Percentiles rank a stretch among this genome's conserved stretches.
These are phyloP conservation scores for Nowickia ferox DNA, from an alignment of 2,888 invertebrate species.

Conservation along the genomic window DNA sequence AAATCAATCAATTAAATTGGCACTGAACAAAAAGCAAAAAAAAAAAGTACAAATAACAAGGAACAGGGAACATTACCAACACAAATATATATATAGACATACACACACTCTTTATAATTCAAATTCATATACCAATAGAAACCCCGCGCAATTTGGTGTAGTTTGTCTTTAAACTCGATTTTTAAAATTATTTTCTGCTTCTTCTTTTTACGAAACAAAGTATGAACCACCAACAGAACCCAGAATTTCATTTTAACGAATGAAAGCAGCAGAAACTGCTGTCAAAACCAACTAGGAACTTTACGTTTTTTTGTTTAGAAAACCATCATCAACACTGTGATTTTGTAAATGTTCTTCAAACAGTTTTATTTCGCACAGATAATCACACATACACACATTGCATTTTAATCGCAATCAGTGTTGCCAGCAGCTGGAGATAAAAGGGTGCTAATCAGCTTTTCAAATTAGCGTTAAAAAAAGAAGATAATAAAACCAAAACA, in stretches of 20 bases:
- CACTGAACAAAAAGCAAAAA: conserved; percentile 52
- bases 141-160: conserved; percentile 53
- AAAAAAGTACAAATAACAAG: conserved; percentile 18
- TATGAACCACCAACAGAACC: conserved; percentile 31
- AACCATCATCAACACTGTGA: conserved; percentile 43
- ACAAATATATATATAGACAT: not conserved
- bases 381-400: conserved; percentile 13
- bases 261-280: not conserved
- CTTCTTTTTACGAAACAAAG: not conserved
- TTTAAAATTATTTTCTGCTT: conserved; percentile 43
- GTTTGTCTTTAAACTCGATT: conserved; percentile 59
- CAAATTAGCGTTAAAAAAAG: not conserved
- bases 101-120: not conserved
- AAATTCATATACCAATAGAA: conserved; percentile 34
- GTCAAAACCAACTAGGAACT: not conserved
- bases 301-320: conserved; percentile 20
- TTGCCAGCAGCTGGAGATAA: too few species aligned
- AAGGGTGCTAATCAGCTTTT: not conserved
- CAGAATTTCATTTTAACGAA: conserved; percentile 19
- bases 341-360: conserved; percentile 25
- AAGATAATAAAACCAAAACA: too few species aligned
- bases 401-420: not conserved
- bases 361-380: conserved; percentile 45
- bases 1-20: conserved; percentile 71
- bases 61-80: conserved; percentile 41